Evolutionary conservation across 2,113 vertebrate species (phyloP), one percentile per base, ranked within the genome.

Genomic region (Uria lomvia): DNA sequence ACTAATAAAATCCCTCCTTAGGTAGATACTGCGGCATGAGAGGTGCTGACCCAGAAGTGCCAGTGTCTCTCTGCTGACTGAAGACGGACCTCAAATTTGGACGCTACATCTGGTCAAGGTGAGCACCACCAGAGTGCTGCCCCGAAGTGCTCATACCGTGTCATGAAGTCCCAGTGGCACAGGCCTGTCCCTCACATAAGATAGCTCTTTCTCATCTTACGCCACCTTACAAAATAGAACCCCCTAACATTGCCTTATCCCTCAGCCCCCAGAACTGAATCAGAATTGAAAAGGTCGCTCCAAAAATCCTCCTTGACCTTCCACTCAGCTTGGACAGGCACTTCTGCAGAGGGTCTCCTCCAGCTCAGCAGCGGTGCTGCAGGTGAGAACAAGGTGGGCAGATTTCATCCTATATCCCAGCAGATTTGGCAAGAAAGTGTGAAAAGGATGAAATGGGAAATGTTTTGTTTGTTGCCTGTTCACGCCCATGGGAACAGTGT

Each of bases 401-500:
- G 29, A 53, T 32, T 73, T 79, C 81, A 45, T 26, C 45, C 71
- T 36, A 34, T 19, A 59, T 26, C n/a, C 50, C 43, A 62, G 23
- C 12, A 50, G 8, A 2, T 53, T 43, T 62, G 53, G 32, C 34
- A 82, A 67, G 36, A n/a, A 88, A 88, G 29, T 3, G 3, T 66
- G 53, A 86, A 88, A 87, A 77, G 23, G n/a, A 21, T 66, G 53
- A 79, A 75, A 83, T 0, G 5, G 36, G n/a, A 91, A 86, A 63
- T 13, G 55, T 63, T 77, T 80, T 53, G 19, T 30, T 68, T 32
- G 36, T 82, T 82, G 43, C 27, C 58, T 60, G 34, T 68, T 90
- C 1, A 0, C 0, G 0, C 67, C 49, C 3, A 1, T 47, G 78
- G 75, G 59, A 88, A 88, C n/a, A 50, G 50, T 17, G n/a, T 22